A percentile compares a stretch with the other conserved stretches of the same genome.
Conservation (phyloP, 2,888 invertebrate genomes). For the Syrphus vitripennis region DNA sequence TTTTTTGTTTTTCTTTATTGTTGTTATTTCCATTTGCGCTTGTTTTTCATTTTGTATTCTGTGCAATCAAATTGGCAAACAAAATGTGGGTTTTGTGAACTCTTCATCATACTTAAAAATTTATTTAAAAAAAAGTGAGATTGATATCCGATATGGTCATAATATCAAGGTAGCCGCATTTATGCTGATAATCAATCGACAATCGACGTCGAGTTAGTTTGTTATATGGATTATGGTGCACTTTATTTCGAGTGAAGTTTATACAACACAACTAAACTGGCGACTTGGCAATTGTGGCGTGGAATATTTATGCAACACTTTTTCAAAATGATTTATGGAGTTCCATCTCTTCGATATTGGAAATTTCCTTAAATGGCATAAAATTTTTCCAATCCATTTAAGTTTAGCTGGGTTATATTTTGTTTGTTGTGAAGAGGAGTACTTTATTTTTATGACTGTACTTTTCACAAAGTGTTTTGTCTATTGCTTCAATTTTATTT, state of each 20-base stretch:
- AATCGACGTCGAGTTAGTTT: background rate
- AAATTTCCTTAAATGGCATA: background rate
- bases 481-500: background rate
- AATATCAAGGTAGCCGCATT: background rate
- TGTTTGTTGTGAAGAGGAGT: background rate
- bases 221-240: background rate
- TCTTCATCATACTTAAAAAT: background rate
- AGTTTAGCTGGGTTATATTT: background rate
- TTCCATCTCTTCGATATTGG: background rate
- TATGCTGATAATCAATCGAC: background rate
- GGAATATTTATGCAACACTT: background rate
- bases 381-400: background rate
- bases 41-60: background rate
- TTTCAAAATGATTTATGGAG: background rate
- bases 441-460: background rate
- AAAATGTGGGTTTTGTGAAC: background rate
- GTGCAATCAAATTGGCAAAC: conserved; percentile 12
- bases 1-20: background rate
- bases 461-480: background rate
- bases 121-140: background rate
- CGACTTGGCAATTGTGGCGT: background rate
- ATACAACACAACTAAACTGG: background rate
- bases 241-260: background rate
- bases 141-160: background rate
- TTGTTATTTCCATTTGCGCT: background rate